phyloP scores from a whole-genome alignment of 2,797 vertebrate genomes.

The Anguilla megastoma region DNA sequence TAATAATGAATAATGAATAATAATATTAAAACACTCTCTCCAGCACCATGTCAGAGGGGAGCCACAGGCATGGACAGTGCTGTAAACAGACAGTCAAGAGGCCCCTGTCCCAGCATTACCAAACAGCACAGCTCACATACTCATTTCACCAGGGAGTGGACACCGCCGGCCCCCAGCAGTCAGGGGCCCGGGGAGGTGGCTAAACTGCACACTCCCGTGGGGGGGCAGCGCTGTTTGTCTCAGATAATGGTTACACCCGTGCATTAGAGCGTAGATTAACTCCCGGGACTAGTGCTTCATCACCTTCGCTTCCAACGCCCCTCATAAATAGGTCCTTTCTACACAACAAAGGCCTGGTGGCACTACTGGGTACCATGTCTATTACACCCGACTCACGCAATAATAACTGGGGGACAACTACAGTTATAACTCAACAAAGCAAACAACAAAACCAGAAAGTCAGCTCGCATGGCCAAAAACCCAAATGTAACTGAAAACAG shows the following conservation, averaged over 20 bases:
- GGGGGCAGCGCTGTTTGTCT: neutral
- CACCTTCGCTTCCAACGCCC: neutral
- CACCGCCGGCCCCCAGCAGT: neutral
- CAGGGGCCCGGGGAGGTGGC: neutral
- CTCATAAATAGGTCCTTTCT: neutral
- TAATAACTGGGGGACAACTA: neutral
- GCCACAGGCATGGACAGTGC: neutral
- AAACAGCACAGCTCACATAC: neutral
- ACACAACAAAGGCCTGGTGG: neutral
- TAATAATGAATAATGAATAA: slow-evolving; percentile 11
- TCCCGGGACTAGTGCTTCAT: neutral
- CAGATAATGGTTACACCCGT: neutral
- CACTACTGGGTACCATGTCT: neutral
- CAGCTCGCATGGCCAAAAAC: neutral
- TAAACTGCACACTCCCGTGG: neutral
- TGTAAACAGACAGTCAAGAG: neutral
- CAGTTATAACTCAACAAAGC: neutral
- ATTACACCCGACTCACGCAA: neutral
- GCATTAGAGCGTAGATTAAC: neutral
- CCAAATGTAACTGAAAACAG: no score
- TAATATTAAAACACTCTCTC: neutral
- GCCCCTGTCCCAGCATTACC: neutral
- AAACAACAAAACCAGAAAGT: neutral
- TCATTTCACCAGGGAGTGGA: neutral
- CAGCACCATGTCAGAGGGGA: neutral